Conservation (phyloP, 2,797 vertebrate species). For the Gymnopithys bicolor region DNA sequence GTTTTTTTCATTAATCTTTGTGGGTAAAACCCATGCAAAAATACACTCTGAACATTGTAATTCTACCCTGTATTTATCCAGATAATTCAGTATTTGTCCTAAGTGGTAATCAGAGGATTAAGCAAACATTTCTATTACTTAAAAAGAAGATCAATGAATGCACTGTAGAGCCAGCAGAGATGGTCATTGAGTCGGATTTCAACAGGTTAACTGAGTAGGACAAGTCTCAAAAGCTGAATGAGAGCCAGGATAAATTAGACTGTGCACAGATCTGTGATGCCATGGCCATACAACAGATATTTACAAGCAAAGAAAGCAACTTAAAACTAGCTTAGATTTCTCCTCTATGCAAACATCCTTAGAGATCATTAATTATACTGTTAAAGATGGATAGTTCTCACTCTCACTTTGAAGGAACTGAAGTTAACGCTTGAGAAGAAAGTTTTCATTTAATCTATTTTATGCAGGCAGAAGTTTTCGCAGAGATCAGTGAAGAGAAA, state of each 20-base stretch:
- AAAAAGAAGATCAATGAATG: background rate
- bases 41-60: background rate
- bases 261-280: background rate
- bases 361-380: background rate
- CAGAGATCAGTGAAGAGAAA: background rate
- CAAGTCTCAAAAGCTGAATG: background rate
- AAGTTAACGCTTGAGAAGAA: background rate
- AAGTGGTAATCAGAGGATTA: background rate
- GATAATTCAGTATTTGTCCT: background rate
- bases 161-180: background rate
- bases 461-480: background rate
- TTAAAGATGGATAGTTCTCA: background rate
- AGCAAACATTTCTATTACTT: background rate
- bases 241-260: background rate
- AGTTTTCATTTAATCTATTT: background rate
- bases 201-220: background rate
- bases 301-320: background rate
- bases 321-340: background rate
- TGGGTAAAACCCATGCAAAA: background rate
- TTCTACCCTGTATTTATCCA: background rate
- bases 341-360: background rate
- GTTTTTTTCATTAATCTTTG: background rate
- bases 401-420: background rate
- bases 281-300: background rate
- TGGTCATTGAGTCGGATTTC: background rate